phyloP scores from a whole-genome alignment of 2,113 vertebrate species.

The Galeopterus variegatus region DNA sequence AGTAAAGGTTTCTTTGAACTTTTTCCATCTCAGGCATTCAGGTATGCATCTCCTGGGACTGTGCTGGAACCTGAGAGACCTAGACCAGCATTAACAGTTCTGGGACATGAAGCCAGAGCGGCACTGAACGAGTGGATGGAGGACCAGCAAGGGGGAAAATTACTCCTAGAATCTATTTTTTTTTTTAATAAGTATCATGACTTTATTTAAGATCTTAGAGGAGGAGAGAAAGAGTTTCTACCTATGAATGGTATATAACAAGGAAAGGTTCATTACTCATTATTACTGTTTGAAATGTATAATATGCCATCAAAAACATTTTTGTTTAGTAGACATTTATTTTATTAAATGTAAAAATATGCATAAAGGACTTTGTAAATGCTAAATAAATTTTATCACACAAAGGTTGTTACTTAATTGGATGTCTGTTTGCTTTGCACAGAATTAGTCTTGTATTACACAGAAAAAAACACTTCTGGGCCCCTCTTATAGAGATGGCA shows the following conservation, averaged over 20 bases:
- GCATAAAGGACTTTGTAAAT: not conserved
- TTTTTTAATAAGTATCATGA: not conserved
- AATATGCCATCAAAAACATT: not conserved
- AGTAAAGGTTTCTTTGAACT: not conserved
- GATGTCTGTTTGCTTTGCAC: not conserved
- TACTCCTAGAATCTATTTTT: not conserved
- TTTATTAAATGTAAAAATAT: conserved; percentile 14
- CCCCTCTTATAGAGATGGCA: not conserved
- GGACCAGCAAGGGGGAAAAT: not conserved
- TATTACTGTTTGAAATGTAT: not conserved
- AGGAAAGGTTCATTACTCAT: not conserved
- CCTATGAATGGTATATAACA: not conserved
- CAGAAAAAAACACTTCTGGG: not conserved
- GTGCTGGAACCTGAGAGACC: not conserved
- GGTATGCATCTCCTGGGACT: not conserved
- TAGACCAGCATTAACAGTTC: not conserved
- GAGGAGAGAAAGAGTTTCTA: not conserved
- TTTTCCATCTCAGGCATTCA: not conserved
- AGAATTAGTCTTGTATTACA: not conserved
- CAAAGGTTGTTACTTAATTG: not conserved
- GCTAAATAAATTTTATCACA: not conserved
- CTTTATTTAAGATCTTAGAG: not conserved
- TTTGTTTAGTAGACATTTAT: not conserved
- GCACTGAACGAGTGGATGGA: not conserved
- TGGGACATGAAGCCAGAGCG: not conserved